These are phyloP conservation scores for Calonectris borealis DNA, from an alignment of 2,113 vertebrate genomes.

Conservation along the genomic window DNA sequence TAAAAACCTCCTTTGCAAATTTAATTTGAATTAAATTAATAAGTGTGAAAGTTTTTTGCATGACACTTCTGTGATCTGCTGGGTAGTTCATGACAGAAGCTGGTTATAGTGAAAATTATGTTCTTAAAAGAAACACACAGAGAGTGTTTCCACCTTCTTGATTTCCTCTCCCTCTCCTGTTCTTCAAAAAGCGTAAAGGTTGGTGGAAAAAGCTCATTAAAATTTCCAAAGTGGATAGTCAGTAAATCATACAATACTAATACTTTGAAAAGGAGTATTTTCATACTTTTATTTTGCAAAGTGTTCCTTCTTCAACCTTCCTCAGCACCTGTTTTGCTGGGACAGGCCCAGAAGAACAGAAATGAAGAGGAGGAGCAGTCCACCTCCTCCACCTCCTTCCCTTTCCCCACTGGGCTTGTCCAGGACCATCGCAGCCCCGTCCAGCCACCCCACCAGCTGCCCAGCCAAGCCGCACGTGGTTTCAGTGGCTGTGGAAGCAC, in stretches of 20 bases:
- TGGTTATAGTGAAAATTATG: background rate
- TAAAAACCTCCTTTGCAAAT: background rate
- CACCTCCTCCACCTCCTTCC: background rate
- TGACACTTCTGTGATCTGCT: background rate
- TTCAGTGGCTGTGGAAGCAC: background rate
- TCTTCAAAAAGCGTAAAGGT: background rate
- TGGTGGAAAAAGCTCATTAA: background rate
- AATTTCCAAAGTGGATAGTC: background rate
- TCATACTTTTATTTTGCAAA: background rate
- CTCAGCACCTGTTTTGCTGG: accelerated
- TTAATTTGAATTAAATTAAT: background rate
- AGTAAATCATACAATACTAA: background rate
- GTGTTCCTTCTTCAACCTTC: background rate
- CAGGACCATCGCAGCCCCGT: accelerated
- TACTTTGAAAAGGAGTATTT: background rate
- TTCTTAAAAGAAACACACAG: background rate
- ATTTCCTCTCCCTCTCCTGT: background rate
- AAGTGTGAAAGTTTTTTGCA: background rate
- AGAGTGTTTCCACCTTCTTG: background rate
- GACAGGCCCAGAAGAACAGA: background rate
- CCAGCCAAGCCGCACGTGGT: accelerated
- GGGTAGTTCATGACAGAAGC: background rate
- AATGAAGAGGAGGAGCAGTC: background rate
- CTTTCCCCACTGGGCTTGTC: background rate
- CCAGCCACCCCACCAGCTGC: background rate